Evolutionary conservation across 2,888 invertebrate species (phyloP).

Genomic region (Spialia ferax): DNA sequence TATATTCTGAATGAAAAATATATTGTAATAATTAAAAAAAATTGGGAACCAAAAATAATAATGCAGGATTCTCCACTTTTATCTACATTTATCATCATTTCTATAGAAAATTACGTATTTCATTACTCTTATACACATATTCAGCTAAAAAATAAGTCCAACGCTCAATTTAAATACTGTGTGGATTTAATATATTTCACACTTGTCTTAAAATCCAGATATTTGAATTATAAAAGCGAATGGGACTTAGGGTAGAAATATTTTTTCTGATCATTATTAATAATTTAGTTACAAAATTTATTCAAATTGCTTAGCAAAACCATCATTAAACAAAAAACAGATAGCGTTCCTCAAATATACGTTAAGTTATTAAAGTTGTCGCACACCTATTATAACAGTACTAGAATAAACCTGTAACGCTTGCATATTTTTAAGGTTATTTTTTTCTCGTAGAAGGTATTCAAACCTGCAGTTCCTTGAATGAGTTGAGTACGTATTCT

Average conservation of each 20-base stretch:
- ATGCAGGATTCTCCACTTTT: conserved; percentile 30
- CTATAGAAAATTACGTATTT: conserved; percentile 41
- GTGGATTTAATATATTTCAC: conserved; percentile 24
- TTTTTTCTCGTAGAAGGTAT: no score
- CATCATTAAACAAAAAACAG: neutral
- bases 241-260: conserved; percentile 21
- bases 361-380: neutral
- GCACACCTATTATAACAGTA: neutral
- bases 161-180: conserved; percentile 23
- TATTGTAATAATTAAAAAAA: neutral
- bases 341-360: neutral
- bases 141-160: conserved; percentile 26
- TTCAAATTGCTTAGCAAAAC: neutral
- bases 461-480: no score
- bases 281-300: conserved; percentile 15
- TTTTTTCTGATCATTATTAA: conserved; percentile 11
- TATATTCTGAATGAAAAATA: neutral
- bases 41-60: conserved; percentile 17
- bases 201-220: conserved; percentile 20
- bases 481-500: no score
- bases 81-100: conserved; percentile 33
- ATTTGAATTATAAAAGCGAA: conserved; percentile 19
- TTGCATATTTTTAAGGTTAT: no score
- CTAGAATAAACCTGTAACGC: no score
- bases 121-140: conserved; percentile 38